Evolutionary conservation across 2,113 vertebrate species (phyloP).

Genomic region (Murina feae): DNA sequence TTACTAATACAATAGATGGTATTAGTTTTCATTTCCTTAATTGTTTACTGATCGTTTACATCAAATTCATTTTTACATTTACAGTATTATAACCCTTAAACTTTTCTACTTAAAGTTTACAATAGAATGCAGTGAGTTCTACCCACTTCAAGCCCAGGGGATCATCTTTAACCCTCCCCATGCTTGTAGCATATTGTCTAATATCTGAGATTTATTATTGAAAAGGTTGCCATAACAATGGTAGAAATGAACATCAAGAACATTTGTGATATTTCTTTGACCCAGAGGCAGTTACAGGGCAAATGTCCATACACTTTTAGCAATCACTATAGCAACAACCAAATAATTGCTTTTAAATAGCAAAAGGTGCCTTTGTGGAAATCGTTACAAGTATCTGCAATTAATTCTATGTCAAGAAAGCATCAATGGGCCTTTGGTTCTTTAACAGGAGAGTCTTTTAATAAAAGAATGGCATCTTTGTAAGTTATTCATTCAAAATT

Average conservation of each 20-base stretch:
- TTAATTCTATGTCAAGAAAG: slow-evolving; percentile 45
- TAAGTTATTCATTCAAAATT: neutral
- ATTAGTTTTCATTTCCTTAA: neutral
- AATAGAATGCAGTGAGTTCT: slow-evolving; percentile 9
- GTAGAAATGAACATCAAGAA: slow-evolving; percentile 66
- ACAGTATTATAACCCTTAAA: neutral
- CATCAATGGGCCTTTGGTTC: neutral
- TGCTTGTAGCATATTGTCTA: slow-evolving; percentile 43
- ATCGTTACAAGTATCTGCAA: slow-evolving; percentile 32
- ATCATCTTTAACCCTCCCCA: slow-evolving; percentile 42
- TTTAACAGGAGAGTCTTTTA: slow-evolving; percentile 17
- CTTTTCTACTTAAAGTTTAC: slow-evolving; percentile 26
- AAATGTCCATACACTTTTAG: slow-evolving; percentile 60
- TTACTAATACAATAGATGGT: neutral
- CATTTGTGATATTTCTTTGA: slow-evolving; percentile 63
- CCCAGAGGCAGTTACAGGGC: slow-evolving; percentile 41
- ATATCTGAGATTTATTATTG: slow-evolving; percentile 40
- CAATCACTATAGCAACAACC: slow-evolving; percentile 60
- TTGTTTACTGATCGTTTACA: neutral
- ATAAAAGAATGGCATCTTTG: slow-evolving; percentile 34
- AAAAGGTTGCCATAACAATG: slow-evolving; percentile 65
- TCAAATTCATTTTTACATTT: neutral
- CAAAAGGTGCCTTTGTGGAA: slow-evolving; percentile 54
- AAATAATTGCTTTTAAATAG: slow-evolving; percentile 70
- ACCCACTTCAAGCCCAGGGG: slow-evolving; percentile 9